Percentiles rank a stretch among this genome's conserved stretches.
Conservation (phyloP, 2,113 vertebrate genomes). For the Porphyrio hochstetteri region DNA sequence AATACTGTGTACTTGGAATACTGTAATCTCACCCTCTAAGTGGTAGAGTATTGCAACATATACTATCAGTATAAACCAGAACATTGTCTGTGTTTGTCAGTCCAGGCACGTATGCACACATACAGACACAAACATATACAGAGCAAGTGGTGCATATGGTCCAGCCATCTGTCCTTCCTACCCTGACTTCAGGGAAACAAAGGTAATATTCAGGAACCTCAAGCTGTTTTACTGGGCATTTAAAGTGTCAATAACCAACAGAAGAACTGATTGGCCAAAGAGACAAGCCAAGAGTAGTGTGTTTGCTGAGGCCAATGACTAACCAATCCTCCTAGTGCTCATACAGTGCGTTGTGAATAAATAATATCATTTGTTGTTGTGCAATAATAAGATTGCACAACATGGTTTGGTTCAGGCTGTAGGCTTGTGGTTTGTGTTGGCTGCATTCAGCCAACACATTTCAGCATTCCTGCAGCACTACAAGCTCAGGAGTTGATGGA, state of each 20-base stretch:
- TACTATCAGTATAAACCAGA: not conserved
- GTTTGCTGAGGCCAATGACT: not conserved
- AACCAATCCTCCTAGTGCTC: not conserved
- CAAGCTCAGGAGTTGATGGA: not conserved
- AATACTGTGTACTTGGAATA: not conserved
- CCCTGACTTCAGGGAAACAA: not conserved
- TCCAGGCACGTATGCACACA: not conserved
- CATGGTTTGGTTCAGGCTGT: not conserved
- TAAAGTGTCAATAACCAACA: not conserved
- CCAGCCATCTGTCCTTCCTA: not conserved
- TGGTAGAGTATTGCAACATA: not conserved
- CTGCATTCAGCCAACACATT: not conserved
- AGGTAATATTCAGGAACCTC: not conserved
- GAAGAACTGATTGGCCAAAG: not conserved
- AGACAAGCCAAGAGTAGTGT: not conserved
- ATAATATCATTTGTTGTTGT: not conserved
- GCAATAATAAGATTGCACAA: not conserved
- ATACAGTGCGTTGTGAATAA: not conserved
- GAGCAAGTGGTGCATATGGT: not conserved
- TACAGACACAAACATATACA: not conserved
- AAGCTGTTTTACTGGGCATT: not conserved
- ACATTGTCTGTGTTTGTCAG: not conserved
- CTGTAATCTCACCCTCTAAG: not conserved
- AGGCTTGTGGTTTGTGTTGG: not conserved
- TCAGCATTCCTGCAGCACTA: not conserved